Percentiles rank a stretch among this genome's conserved stretches.
phyloP scores from a whole-genome alignment of 2,888 invertebrate genomes.

The Taphrorychus bicolor region DNA sequence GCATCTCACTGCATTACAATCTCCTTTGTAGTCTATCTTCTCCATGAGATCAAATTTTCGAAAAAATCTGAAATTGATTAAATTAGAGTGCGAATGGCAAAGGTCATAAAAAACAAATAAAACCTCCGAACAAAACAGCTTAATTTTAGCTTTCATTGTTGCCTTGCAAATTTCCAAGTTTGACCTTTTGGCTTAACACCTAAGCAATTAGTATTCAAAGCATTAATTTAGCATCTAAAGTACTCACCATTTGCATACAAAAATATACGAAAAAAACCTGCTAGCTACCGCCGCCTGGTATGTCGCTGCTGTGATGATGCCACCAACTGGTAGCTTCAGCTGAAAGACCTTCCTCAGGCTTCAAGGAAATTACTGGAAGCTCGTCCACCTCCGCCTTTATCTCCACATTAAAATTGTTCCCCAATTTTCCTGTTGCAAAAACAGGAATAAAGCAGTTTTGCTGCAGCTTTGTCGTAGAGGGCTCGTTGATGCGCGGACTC shows the following conservation, averaged over 20 bases:
- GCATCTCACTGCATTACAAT: too few species aligned
- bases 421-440: slow-evolving; percentile 46
- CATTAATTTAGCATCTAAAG: too few species aligned
- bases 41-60: too few species aligned
- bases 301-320: slow-evolving; percentile 52
- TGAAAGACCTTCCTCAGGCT: slow-evolving; percentile 49
- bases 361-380: slow-evolving; percentile 56
- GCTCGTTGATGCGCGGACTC: slow-evolving; percentile 27
- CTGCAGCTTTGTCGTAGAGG: neutral
- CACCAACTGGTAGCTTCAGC: slow-evolving; percentile 61
- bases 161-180: too few species aligned
- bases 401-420: slow-evolving; percentile 41
- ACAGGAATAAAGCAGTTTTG: slow-evolving; percentile 51
- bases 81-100: too few species aligned
- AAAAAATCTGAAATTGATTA: too few species aligned
- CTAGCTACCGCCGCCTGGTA: slow-evolving; percentile 2
- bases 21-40: too few species aligned
- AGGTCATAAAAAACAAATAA: too few species aligned
- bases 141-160: too few species aligned
- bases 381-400: slow-evolving; percentile 43
- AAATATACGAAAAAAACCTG: slow-evolving; percentile 1
- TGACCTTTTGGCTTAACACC: too few species aligned
- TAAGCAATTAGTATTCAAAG: too few species aligned
- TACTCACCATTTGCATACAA: neutral
- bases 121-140: too few species aligned